Conservation (phyloP, 2,797 vertebrate genomes). For the Lophotriccus pileatus region DNA sequence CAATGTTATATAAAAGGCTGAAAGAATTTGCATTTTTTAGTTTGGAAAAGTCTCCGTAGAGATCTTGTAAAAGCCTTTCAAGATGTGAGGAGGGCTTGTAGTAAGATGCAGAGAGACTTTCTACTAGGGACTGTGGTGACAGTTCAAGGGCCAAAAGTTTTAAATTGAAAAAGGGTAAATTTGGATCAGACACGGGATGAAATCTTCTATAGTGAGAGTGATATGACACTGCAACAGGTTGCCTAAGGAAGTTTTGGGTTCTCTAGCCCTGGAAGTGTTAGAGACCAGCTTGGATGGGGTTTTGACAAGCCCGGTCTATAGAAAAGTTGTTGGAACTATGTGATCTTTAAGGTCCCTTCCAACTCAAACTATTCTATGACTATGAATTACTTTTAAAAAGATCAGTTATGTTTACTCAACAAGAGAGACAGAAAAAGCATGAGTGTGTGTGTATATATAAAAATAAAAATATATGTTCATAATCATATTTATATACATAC, state of each 20-base stretch:
- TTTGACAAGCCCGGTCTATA: not conserved
- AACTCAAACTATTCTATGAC: not conserved
- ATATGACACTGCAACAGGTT: not conserved
- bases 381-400: not conserved
- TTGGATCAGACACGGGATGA: not conserved
- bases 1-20: not conserved
- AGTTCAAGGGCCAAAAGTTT: not conserved
- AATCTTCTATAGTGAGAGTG: not conserved
- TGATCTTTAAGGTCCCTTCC: not conserved
- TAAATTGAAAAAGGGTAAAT: not conserved
- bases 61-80: not conserved
- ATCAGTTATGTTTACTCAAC: not conserved
- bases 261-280: not conserved
- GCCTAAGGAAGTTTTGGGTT: not conserved
- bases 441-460: rapidly evolving
- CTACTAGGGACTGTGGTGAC: not conserved
- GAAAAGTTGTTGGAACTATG: not conserved
- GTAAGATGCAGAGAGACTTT: not conserved
- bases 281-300: not conserved
- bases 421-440: not conserved
- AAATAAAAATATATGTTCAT: not conserved
- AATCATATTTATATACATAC: not conserved
- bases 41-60: not conserved
- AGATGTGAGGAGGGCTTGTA: not conserved
- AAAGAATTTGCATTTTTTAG: not conserved